phyloP scores from a whole-genome alignment of 2,797 vertebrate species.

The Choloepus didactylus region DNA sequence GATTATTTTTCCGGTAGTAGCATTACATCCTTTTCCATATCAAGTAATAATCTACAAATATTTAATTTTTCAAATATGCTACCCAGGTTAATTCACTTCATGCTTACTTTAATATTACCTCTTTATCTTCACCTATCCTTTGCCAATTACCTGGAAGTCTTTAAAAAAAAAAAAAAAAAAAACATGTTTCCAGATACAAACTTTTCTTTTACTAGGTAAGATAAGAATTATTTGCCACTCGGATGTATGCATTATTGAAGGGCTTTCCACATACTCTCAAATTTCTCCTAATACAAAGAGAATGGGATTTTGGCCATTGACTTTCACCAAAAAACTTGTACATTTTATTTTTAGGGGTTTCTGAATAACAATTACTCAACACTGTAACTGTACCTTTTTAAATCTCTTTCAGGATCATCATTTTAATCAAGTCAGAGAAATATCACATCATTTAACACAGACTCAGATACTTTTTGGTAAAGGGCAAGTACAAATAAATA shows the following conservation, averaged over 20 bases:
- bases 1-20: background rate
- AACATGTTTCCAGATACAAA: background rate
- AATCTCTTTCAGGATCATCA: background rate
- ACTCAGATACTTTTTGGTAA: background rate
- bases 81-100: background rate
- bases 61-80: conserved; percentile 12
- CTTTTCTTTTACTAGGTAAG: background rate
- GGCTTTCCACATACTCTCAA: background rate
- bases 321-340: background rate
- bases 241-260: background rate
- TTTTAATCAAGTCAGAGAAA: conserved; percentile 22
- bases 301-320: background rate
- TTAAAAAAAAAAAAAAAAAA: background rate
- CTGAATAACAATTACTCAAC: background rate
- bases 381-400: background rate
- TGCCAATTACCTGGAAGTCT: background rate
- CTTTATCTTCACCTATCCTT: background rate
- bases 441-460: background rate
- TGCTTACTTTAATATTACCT: background rate
- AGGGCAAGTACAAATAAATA: background rate
- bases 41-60: background rate
- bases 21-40: background rate
- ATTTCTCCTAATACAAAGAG: background rate
- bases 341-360: conserved; percentile 4
- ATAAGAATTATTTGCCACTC: conserved; percentile 1